phyloP scores from a whole-genome alignment of 2,888 invertebrate species.

The Macrosoma leucophasiata region DNA sequence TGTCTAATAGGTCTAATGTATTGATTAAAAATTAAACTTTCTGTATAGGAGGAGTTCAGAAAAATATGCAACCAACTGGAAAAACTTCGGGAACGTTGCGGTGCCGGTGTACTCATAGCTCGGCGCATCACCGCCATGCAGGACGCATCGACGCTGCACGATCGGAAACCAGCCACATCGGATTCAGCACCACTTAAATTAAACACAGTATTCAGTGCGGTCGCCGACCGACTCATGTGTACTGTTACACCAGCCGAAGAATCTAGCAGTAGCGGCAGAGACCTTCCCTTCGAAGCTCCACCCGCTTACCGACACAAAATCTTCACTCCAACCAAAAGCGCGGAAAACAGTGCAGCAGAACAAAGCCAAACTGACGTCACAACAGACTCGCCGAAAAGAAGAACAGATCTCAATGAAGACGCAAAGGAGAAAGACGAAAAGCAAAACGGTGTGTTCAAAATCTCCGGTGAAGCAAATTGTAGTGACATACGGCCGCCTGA shows the following conservation, averaged over 20 bases:
- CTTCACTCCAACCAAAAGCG: slow-evolving; percentile 67
- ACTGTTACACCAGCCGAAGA: slow-evolving; percentile 69
- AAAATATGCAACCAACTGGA: slow-evolving; percentile 88
- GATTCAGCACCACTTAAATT: slow-evolving; percentile 67
- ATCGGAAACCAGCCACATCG: slow-evolving; percentile 66
- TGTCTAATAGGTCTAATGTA: too few species aligned
- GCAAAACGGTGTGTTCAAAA: slow-evolving; percentile 64
- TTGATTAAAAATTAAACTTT: too few species aligned
- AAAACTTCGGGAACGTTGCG: slow-evolving; percentile 84
- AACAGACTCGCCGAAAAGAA: slow-evolving; percentile 59
- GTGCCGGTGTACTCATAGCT: slow-evolving; percentile 83
- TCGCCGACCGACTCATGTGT: slow-evolving; percentile 70
- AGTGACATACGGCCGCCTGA: slow-evolving; percentile 62
- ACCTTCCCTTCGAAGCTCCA: slow-evolving; percentile 63
- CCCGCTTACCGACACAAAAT: slow-evolving; percentile 63
- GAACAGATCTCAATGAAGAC: slow-evolving; percentile 43
- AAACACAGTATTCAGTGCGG: slow-evolving; percentile 71
- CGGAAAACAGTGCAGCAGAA: slow-evolving; percentile 55
- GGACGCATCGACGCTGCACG: slow-evolving; percentile 80
- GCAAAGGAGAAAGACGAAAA: slow-evolving; percentile 50
- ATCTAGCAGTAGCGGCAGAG: slow-evolving; percentile 67
- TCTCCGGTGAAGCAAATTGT: slow-evolving; percentile 64
- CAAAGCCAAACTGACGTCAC: slow-evolving; percentile 62
- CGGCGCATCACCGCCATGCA: slow-evolving; percentile 88
- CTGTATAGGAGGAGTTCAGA: slow-evolving; percentile 84